phyloP scores from a whole-genome alignment of 2,797 vertebrate genomes.

The Dicrostonyx torquatus region DNA sequence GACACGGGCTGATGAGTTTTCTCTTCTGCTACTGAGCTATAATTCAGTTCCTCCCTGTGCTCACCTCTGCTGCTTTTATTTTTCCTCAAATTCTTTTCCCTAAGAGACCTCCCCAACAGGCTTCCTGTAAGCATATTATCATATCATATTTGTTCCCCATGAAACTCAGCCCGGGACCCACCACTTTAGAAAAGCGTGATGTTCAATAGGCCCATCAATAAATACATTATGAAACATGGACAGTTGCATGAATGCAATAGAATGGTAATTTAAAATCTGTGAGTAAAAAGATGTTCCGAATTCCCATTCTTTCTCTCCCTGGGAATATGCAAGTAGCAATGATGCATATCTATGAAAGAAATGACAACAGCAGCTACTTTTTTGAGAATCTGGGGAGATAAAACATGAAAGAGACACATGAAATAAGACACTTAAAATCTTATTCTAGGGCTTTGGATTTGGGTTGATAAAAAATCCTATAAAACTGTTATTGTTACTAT shows the following conservation, averaged over 20 bases:
- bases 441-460: background rate
- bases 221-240: background rate
- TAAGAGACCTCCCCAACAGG: background rate
- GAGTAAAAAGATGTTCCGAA: background rate
- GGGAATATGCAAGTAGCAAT: background rate
- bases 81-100: background rate
- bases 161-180: background rate
- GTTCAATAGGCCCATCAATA: background rate
- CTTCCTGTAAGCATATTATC: background rate
- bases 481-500: background rate
- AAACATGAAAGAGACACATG: background rate
- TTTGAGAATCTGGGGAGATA: background rate
- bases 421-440: background rate
- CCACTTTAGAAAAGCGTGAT: background rate
- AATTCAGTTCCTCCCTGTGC: background rate
- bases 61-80: background rate
- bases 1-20: background rate
- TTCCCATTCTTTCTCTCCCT: background rate
- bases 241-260: background rate
- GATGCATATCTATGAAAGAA: background rate
- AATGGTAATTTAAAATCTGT: slow-evolving; percentile 1
- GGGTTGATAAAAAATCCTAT: background rate
- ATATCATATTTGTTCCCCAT: background rate
- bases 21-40: background rate
- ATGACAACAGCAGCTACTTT: background rate